Base-by-base conservation (phyloP, 2,797 vertebrate species). In the Sebastes hopkinsi region DNA sequence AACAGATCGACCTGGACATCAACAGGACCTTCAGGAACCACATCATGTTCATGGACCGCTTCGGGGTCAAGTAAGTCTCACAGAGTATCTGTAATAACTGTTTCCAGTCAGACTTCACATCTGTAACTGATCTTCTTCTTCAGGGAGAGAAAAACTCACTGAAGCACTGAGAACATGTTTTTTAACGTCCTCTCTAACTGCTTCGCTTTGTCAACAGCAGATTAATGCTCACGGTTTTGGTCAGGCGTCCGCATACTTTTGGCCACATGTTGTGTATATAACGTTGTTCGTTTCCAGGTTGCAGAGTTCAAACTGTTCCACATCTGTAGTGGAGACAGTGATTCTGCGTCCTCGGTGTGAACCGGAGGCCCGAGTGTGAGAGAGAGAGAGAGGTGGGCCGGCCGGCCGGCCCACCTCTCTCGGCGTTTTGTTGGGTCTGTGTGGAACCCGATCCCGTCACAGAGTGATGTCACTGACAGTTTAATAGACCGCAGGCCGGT, bases 1-100 rank as follows among this genome's bases (percentile, higher is more conserved):
- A 97, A 76, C 97, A 98, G 94, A 98, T 98, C 10, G 97, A 98
- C 89, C 91, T 98, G 85, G 97, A 98, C 20, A 96, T 98, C 77
- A 98, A 98, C 95, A 90, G 97, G 68, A 98, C 97, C 30, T 98
- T 98, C 75, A 89, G 97, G 22, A 96, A 98, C 92, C 97, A 98
- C 67, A 96, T 98, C 92, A 98, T 98, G 97, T 98, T 98, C 84
- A 96, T 97, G 92, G 97, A 98, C 62, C 97, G 97, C 74, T 98
- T 97, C 0, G 97, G 97, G 85, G 96, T 98, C 84, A 98, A 98
- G 97, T 98, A 85, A 94, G 97, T 85, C 6, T 69, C 32, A 4
- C 18, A 18, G 4, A 36, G 2, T 42, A 42, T 14, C 5, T 16
- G 34, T 36, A 36, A 36, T 13, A 50, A 50, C 46, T 4, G 18